phyloP scores from a whole-genome alignment of 2,888 invertebrate genomes.

The Leptopilina myrica region DNA sequence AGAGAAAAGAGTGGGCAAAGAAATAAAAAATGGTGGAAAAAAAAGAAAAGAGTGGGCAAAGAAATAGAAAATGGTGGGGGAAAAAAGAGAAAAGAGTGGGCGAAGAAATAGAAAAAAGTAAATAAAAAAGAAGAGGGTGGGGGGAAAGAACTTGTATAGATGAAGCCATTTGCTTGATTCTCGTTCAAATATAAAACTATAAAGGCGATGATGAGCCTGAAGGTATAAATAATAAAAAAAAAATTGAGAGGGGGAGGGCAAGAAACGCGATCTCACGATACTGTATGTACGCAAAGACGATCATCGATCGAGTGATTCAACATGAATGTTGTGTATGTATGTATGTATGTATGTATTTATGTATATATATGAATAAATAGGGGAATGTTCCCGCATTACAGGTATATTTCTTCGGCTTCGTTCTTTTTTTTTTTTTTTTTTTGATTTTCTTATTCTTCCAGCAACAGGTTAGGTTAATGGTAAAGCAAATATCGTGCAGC shows the following conservation, averaged over 20 bases:
- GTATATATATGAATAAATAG: slow-evolving; percentile 19
- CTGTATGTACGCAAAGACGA: slow-evolving; percentile 55
- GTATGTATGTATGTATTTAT: too few relatives aligned
- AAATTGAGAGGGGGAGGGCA: background rate
- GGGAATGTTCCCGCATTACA: slow-evolving; percentile 47
- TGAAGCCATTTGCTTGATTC: background rate
- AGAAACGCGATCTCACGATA: slow-evolving; percentile 53
- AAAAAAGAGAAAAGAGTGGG: too few relatives aligned
- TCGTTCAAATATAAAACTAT: background rate
- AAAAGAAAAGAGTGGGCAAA: too few relatives aligned
- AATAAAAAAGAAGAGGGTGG: too few relatives aligned
- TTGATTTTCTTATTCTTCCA: background rate
- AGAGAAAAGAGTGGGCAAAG: too few relatives aligned
- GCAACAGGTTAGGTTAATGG: background rate
- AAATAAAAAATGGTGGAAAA: too few relatives aligned
- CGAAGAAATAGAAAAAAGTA: too few relatives aligned
- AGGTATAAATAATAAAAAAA: background rate
- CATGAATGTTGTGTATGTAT: slow-evolving; percentile 47
- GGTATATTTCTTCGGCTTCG: background rate
- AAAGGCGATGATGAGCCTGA: background rate
- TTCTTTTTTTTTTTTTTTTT: background rate
- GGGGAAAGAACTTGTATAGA: background rate
- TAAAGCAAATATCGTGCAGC: slow-evolving; percentile 47
- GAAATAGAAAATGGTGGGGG: too few relatives aligned
- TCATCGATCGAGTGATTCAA: slow-evolving; percentile 69